phyloP scores from a whole-genome alignment of 2,888 invertebrate species.

The Cryptus armator region DNA sequence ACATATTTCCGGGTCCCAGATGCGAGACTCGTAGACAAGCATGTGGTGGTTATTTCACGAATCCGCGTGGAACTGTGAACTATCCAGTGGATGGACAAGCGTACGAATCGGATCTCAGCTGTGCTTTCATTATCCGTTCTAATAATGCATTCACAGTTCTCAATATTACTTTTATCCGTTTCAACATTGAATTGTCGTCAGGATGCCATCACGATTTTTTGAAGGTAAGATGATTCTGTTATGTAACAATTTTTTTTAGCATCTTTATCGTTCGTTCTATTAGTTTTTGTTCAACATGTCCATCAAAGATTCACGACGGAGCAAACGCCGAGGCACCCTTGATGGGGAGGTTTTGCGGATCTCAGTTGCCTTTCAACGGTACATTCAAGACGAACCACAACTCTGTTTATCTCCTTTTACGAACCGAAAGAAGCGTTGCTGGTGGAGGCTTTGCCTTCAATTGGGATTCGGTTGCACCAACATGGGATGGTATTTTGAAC shows the following conservation, averaged over 20 bases:
- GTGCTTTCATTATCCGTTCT: conserved; percentile 93
- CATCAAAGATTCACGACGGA: conserved; percentile 93
- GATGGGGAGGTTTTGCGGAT: conserved; percentile 94
- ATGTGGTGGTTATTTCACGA: conserved; percentile 88
- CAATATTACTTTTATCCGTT: conserved; percentile 92
- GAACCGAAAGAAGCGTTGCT: conserved; percentile 89
- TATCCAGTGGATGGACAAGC: conserved; percentile 87
- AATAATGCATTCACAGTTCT: conserved; percentile 90
- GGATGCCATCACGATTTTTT: conserved; percentile 91
- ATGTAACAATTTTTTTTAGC: background rate
- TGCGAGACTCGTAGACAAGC: conserved; percentile 88
- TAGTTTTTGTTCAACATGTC: conserved; percentile 43
- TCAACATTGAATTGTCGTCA: conserved; percentile 89
- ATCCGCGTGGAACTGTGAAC: conserved; percentile 87
- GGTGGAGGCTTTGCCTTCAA: conserved; percentile 91
- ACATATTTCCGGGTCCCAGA: conserved; percentile 88
- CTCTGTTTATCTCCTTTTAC: conserved; percentile 92
- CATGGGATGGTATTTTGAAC: conserved; percentile 90
- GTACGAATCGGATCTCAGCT: conserved; percentile 89
- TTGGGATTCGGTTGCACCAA: conserved; percentile 91
- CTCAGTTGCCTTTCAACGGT: conserved; percentile 89
- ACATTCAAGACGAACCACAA: conserved; percentile 92
- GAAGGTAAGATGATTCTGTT: conserved; percentile 84
- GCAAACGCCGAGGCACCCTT: conserved; percentile 89
- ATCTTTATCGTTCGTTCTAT: background rate